A percentile compares a stretch with the other conserved stretches of the same genome.
These are phyloP conservation scores for Galagoides demidoff DNA, from an alignment of 2,797 vertebrate species.

Conservation along the genomic window DNA sequence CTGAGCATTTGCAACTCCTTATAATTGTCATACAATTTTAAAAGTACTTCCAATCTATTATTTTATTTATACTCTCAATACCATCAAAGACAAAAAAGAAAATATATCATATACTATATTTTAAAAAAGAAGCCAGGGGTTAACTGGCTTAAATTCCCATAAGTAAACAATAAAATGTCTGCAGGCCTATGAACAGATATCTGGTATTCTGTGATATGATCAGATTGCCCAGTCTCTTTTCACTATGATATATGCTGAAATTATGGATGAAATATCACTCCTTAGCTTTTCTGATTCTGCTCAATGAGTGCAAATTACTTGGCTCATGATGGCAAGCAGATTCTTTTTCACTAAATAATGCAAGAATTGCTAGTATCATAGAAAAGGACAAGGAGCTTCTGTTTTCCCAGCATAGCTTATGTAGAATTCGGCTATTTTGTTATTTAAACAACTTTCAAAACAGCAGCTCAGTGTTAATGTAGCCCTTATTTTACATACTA, in stretches of 20 bases:
- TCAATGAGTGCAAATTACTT: constrained; percentile 28
- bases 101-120: not conserved
- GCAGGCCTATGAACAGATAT: not conserved
- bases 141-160: not conserved
- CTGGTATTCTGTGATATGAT: not conserved
- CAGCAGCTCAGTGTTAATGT: not conserved
- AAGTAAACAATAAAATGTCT: not conserved
- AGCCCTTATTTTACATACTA: not conserved
- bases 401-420: not conserved
- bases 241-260: not conserved
- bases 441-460: constrained; percentile 47
- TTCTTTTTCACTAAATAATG: constrained; percentile 75
- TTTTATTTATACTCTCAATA: constrained; percentile 22
- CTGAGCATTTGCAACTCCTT: not conserved
- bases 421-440: constrained; percentile 15
- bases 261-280: constrained; percentile 43
- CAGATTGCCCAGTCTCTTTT: not conserved
- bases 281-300: not conserved
- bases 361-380: constrained; percentile 39
- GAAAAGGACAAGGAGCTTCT: constrained; percentile 44
- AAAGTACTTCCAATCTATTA: not conserved
- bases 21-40: not conserved
- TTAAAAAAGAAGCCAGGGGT: not conserved
- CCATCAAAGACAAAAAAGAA: not conserved
- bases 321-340: not conserved